Percentiles rank a stretch among this genome's conserved stretches.
phyloP scores from a whole-genome alignment of 2,797 vertebrate genomes.

The Clarias pachynema region DNA sequence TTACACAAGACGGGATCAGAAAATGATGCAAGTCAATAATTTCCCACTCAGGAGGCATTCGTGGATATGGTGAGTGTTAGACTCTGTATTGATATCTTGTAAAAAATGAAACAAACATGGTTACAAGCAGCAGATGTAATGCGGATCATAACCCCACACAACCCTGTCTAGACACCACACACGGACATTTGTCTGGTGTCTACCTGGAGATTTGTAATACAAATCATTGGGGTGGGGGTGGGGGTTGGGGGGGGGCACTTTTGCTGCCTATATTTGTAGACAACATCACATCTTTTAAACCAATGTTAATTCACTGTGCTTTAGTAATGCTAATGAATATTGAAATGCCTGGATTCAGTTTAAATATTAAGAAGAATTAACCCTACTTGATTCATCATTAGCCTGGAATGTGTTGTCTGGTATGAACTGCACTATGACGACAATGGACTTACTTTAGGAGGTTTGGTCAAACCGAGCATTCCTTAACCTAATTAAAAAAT shows the following conservation, averaged over 20 bases:
- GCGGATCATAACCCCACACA: not conserved
- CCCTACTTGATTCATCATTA: not conserved
- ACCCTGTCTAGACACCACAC: not conserved
- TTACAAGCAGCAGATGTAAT: not conserved
- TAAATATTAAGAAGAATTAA: slow-evolving; percentile 2
- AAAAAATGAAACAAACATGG: not conserved
- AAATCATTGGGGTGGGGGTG: not conserved
- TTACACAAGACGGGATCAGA: slow-evolving; percentile 70
- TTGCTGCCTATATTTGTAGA: not conserved
- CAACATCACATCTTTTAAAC: not conserved
- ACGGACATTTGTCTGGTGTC: not conserved
- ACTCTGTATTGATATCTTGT: not conserved
- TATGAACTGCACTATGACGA: too few species aligned
- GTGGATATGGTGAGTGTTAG: slow-evolving; percentile 87
- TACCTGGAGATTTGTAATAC: not conserved
- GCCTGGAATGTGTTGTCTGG: not conserved
- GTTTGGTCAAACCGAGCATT: not conserved
- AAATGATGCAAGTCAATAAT: slow-evolving; percentile 89
- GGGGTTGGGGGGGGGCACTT: not conserved
- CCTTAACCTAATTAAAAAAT: not conserved
- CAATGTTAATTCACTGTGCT: not conserved
- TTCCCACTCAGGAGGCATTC: slow-evolving; percentile 89
- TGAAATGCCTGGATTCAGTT: not conserved
- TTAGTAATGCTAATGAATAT: not conserved
- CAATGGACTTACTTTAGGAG: not conserved